These are phyloP conservation scores for Botia almorhae DNA, from an alignment of 2,797 vertebrate genomes.

Conservation along the genomic window DNA sequence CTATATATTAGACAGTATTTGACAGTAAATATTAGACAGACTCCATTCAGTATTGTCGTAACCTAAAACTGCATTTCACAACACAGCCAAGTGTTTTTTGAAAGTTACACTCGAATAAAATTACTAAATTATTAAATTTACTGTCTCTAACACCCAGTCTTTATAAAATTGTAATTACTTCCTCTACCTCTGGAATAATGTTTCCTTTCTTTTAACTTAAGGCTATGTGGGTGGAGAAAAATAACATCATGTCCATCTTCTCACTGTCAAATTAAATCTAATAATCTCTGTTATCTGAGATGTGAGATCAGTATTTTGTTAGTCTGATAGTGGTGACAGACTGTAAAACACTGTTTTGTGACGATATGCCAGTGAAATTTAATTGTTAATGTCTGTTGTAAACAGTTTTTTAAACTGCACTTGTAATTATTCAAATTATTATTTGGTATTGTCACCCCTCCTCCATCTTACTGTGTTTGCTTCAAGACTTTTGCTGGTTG, in stretches of 20 bases:
- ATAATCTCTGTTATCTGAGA: neutral
- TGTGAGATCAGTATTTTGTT: neutral
- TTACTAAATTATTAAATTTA: neutral
- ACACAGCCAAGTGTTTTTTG: neutral
- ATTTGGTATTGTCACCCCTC: neutral
- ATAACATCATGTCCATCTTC: neutral
- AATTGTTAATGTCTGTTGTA: neutral
- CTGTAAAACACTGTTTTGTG: neutral
- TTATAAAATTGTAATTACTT: no score
- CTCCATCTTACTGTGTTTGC: neutral
- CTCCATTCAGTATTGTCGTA: neutral
- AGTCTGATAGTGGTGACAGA: neutral
- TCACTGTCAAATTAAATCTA: neutral
- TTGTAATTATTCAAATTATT: conserved; percentile 6
- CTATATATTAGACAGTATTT: neutral
- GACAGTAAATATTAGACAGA: neutral
- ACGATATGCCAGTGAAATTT: conserved; percentile 5
- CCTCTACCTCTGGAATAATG: neutral
- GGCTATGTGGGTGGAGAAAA: neutral
- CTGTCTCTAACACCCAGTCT: no score
- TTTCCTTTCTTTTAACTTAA: neutral
- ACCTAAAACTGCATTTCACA: neutral
- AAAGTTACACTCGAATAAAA: neutral
- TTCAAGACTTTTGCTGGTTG: conserved; percentile 2
- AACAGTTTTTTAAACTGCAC: neutral